phyloP scores from a whole-genome alignment of 2,113 vertebrate genomes.

The Merops nubicus region DNA sequence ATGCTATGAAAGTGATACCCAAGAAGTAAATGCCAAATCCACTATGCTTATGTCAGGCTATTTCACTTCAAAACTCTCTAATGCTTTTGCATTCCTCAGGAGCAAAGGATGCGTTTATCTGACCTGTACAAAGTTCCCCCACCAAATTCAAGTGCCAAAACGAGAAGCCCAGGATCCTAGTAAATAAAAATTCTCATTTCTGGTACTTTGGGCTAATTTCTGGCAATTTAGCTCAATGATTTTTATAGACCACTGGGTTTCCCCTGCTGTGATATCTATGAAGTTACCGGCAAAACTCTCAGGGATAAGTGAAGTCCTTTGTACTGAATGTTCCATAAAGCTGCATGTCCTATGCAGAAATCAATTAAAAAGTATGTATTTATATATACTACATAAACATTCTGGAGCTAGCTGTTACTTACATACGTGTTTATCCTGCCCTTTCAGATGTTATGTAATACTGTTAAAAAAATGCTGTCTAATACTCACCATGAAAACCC shows the following conservation, averaged over 20 bases:
- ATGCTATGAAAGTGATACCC: constrained; percentile 40
- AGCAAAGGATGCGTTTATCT: background rate
- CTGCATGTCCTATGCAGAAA: background rate
- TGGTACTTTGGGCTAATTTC: background rate
- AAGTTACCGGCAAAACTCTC: background rate
- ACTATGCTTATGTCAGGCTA: constrained; percentile 16
- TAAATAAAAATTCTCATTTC: background rate
- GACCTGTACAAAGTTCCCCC: background rate
- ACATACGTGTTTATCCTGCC: background rate
- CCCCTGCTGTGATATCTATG: background rate
- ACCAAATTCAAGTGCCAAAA: background rate
- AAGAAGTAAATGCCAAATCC: constrained; percentile 49
- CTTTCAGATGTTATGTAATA: constrained; percentile 43
- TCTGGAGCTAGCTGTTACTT: background rate
- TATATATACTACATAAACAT: background rate
- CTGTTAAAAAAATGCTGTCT: constrained; percentile 30
- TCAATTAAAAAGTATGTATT: background rate
- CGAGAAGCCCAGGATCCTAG: background rate
- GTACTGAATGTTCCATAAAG: background rate
- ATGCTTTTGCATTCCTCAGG: constrained; percentile 22
- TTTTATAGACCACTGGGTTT: background rate
- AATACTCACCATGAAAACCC: constrained; percentile 56
- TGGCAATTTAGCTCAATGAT: background rate
- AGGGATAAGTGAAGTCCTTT: background rate
- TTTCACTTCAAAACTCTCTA: constrained; percentile 42